Conservation (phyloP, 2,888 invertebrate species). For the Drosophila diplacantha region DNA sequence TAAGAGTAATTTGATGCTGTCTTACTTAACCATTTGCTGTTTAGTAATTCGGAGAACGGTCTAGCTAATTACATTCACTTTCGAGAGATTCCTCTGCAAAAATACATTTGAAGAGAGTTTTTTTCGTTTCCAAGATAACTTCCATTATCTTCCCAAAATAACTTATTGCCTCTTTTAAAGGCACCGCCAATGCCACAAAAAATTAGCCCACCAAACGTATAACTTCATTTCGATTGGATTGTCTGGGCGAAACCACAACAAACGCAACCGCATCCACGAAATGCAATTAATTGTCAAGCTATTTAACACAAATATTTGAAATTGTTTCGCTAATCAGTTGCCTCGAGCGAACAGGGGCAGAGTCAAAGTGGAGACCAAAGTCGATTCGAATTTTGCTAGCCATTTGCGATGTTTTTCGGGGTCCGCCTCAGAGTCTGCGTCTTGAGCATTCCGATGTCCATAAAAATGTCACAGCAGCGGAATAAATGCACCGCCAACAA, state of each 20-base stretch:
- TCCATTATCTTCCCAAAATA: conserved; percentile 15
- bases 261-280: conserved; percentile 41
- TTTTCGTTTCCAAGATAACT: neutral
- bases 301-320: conserved; percentile 74
- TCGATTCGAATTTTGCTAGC: conserved; percentile 36
- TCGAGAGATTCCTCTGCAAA: neutral
- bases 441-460: conserved; percentile 71
- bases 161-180: conserved; percentile 18
- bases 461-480: conserved; percentile 72
- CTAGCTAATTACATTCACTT: neutral
- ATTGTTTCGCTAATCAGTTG: conserved; percentile 68
- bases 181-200: conserved; percentile 31
- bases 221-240: conserved; percentile 37
- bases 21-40: neutral
- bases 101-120: neutral
- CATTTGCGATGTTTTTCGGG: conserved; percentile 19
- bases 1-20: neutral
- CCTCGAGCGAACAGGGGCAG: conserved; percentile 46
- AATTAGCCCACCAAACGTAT: conserved; percentile 27
- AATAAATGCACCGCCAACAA: conserved; percentile 45
- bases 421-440: conserved; percentile 29
- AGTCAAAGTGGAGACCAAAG: conserved; percentile 60
- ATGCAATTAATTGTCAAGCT: conserved; percentile 69
- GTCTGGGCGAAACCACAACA: conserved; percentile 34
- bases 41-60: neutral